These are phyloP conservation scores for Flabesymbios commensalis DNA, from an alignment of 2,888 invertebrate species.

Conservation along the genomic window DNA sequence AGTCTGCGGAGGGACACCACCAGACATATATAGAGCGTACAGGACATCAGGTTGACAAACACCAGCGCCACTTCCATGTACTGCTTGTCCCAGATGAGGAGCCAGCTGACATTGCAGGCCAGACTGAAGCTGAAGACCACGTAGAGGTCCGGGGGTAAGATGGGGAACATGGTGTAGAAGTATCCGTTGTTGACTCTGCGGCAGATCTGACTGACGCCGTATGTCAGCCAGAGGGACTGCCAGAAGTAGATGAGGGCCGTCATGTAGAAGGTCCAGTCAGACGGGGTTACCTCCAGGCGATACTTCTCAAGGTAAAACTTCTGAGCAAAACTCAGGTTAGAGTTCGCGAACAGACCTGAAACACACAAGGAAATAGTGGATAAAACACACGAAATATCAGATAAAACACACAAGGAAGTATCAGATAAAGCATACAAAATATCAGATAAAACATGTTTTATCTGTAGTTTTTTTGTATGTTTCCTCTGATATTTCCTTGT, in stretches of 20 bases:
- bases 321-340: conserved; percentile 44
- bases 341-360: conserved; percentile 43
- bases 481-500: no score
- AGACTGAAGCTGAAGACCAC: conserved; percentile 39
- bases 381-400: not conserved
- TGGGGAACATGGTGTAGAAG: conserved; percentile 44
- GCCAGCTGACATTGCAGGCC: conserved; percentile 47
- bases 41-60: conserved; percentile 34
- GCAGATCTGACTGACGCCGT: conserved; percentile 43
- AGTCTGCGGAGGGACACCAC: conserved; percentile 41
- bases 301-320: conserved; percentile 36
- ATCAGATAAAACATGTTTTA: no score
- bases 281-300: conserved; percentile 47
- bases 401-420: no score
- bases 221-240: conserved; percentile 49
- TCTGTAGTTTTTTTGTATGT: no score
- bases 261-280: conserved; percentile 53
- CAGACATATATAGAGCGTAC: conserved; percentile 39
- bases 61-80: conserved; percentile 36
- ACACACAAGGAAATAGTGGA: not conserved
- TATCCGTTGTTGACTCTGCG: conserved; percentile 40
- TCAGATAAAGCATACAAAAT: no score
- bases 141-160: conserved; percentile 42
- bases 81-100: conserved; percentile 48
- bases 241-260: conserved; percentile 50